Percentiles rank a stretch among this genome's conserved stretches.
phyloP scores from a whole-genome alignment of 2,113 vertebrate genomes.

The Eudyptes chrysolophus region DNA sequence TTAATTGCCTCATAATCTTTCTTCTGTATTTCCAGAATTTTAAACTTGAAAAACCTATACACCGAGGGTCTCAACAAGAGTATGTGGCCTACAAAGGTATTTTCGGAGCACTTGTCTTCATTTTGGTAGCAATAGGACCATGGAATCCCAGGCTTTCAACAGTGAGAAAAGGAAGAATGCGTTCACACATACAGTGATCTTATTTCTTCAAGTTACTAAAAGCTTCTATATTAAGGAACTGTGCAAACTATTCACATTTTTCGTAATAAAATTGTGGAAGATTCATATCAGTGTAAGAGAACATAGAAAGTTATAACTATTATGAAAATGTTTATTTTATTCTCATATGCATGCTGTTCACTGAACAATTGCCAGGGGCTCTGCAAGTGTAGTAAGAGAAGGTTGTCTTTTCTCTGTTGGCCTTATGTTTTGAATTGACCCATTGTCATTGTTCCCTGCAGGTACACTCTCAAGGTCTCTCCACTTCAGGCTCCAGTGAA shows the following conservation, averaged over 20 bases:
- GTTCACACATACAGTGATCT: background rate
- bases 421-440: background rate
- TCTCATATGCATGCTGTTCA: background rate
- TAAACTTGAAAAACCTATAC: background rate
- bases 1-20: background rate
- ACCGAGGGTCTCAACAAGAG: background rate
- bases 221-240: background rate
- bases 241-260: background rate
- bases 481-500: background rate
- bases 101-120: background rate
- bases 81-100: background rate
- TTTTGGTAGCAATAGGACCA: background rate
- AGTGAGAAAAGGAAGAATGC: background rate
- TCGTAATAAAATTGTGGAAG: background rate
- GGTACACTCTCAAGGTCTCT: background rate
- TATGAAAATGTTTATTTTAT: background rate
- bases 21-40: background rate
- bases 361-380: background rate
- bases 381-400: background rate
- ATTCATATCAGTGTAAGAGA: background rate
- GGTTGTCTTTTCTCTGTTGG: background rate
- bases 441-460: background rate
- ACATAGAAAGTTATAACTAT: background rate
- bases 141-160: background rate
- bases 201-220: background rate